phyloP scores from a whole-genome alignment of 2,113 vertebrate genomes.

The Macquaria ambigua region DNA sequence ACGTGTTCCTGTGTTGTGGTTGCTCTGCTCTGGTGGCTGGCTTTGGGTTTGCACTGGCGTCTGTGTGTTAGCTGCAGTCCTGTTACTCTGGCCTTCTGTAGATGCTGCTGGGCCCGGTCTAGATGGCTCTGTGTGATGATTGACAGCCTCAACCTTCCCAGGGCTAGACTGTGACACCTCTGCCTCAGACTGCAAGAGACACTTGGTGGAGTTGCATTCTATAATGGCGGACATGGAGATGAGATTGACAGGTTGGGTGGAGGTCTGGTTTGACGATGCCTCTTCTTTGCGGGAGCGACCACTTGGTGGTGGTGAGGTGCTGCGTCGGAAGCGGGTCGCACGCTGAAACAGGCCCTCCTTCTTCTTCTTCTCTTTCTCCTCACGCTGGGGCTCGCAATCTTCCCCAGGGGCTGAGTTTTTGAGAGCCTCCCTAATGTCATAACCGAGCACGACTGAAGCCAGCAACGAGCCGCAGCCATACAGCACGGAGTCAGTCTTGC shows the following conservation, averaged over 20 bases:
- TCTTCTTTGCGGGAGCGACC: slow-evolving; percentile 84
- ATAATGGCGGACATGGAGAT: slow-evolving; percentile 88
- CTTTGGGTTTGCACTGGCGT: slow-evolving; percentile 64
- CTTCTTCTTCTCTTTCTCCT: slow-evolving; percentile 91
- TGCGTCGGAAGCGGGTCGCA: slow-evolving; percentile 87
- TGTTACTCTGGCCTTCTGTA: slow-evolving; percentile 36
- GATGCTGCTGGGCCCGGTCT: not conserved
- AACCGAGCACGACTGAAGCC: slow-evolving; percentile 90
- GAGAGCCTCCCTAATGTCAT: slow-evolving; percentile 88
- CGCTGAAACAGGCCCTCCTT: slow-evolving; percentile 90
- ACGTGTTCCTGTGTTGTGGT: slow-evolving; percentile 73
- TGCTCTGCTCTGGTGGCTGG: slow-evolving; percentile 54
- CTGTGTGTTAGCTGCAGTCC: slow-evolving; percentile 43
- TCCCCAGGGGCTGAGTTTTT: slow-evolving; percentile 80
- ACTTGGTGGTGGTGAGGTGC: slow-evolving; percentile 82
- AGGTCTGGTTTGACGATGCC: slow-evolving; percentile 31
- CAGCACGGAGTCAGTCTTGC: slow-evolving; percentile 88
- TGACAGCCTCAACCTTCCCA: slow-evolving; percentile 43
- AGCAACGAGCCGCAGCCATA: slow-evolving; percentile 89
- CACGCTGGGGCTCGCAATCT: slow-evolving; percentile 83
- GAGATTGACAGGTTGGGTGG: slow-evolving; percentile 81
- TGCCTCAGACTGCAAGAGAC: slow-evolving; percentile 85
- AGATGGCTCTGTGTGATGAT: slow-evolving; percentile 25
- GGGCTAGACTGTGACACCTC: slow-evolving; percentile 65
- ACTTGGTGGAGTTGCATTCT: slow-evolving; percentile 89